phyloP scores from a whole-genome alignment of 2,113 vertebrate genomes.

The Macquaria australasica region DNA sequence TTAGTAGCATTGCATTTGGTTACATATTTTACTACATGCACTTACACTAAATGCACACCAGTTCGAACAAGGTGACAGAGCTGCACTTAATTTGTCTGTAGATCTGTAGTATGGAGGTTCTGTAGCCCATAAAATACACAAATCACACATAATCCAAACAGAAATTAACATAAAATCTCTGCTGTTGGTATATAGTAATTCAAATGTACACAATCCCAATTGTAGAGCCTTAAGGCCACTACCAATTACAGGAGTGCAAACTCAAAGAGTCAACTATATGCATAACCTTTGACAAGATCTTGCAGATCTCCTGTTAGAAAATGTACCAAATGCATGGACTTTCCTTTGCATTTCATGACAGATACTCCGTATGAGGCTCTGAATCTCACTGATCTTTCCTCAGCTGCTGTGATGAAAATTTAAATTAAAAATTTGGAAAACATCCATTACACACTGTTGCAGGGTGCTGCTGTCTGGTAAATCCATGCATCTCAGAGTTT shows the following conservation, averaged over 20 bases:
- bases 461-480: background rate
- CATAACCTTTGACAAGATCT: background rate
- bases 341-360: background rate
- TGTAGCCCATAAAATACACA: background rate
- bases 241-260: background rate
- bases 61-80: background rate
- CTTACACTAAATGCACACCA: background rate
- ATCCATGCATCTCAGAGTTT: constrained; percentile 15
- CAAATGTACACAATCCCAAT: background rate
- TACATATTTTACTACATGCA: background rate
- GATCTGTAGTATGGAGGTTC: background rate
- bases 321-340: background rate
- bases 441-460: background rate
- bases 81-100: background rate
- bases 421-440: background rate
- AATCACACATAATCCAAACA: background rate
- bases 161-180: background rate
- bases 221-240: no score
- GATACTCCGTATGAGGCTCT: background rate
- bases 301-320: background rate
- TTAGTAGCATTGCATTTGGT: background rate
- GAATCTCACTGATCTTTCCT: background rate
- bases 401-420: background rate
- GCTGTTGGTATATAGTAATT: background rate
- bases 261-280: background rate